These are phyloP conservation scores for Spilosoma lubricipeda DNA, from an alignment of 2,888 invertebrate genomes.

Conservation along the genomic window DNA sequence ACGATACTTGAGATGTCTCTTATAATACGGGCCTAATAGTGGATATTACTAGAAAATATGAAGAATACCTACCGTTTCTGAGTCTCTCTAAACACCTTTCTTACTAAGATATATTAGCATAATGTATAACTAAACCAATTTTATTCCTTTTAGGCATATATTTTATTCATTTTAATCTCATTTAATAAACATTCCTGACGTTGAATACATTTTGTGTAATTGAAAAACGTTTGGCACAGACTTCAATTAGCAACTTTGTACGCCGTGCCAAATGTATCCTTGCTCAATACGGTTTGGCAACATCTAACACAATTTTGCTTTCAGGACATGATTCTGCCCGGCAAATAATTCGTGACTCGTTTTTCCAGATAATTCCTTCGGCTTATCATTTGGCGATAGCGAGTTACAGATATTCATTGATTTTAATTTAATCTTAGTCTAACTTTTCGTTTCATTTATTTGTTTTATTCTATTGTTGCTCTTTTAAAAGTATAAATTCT, in stretches of 20 bases:
- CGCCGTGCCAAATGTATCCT: conserved; percentile 35
- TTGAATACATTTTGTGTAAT: conserved; percentile 28
- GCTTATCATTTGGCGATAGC: background rate
- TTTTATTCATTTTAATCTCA: background rate
- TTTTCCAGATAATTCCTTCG: background rate
- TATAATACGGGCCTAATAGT: background rate
- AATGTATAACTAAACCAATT: background rate
- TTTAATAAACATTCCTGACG: background rate
- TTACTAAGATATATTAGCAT: background rate
- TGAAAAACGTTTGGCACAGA: conserved; percentile 40
- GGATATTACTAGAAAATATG: background rate
- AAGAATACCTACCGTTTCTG: background rate
- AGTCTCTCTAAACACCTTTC: background rate
- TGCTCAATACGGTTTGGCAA: conserved; percentile 22
- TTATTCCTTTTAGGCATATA: background rate
- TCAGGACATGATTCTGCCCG: background rate
- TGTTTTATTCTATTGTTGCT: background rate
- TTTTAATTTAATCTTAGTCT: background rate
- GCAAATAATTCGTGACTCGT: background rate
- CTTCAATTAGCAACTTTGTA: conserved; percentile 47
- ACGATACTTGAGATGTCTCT: no score
- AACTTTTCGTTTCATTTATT: background rate
- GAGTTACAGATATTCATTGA: background rate
- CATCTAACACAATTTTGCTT: conserved; percentile 20
- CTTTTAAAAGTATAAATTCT: background rate